These are phyloP conservation scores for Clupea harengus DNA, from an alignment of 2,113 vertebrate species.

Conservation along the genomic window DNA sequence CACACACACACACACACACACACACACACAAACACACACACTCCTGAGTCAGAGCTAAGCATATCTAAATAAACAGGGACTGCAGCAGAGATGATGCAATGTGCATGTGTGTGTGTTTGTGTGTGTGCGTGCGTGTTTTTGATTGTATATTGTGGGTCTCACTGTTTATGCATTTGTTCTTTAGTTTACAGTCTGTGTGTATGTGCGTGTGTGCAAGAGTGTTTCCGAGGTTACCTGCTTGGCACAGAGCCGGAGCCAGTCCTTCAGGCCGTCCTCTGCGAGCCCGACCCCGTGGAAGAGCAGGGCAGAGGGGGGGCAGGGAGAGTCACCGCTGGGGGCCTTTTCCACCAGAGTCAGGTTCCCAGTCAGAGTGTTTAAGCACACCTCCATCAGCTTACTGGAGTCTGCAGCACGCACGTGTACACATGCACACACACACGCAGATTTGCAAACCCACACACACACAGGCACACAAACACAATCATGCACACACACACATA, in stretches of 20 bases:
- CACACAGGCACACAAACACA: neutral
- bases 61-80: neutral
- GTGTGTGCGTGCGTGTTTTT: neutral
- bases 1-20: slow-evolving; percentile 1
- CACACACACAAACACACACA: neutral
- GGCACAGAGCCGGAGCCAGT: slow-evolving; percentile 88
- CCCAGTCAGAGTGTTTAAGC: slow-evolving; percentile 81
- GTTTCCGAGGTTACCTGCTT: slow-evolving; percentile 78
- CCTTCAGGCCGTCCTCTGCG: slow-evolving; percentile 84
- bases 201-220: neutral
- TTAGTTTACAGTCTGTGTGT: neutral
- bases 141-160: neutral
- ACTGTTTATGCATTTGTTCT: neutral
- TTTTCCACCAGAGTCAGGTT: slow-evolving; percentile 73
- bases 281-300: slow-evolving; percentile 85
- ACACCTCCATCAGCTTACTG: slow-evolving; percentile 80
- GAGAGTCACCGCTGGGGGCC: slow-evolving; percentile 51
- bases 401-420: slow-evolving; percentile 73
- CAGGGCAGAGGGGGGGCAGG: slow-evolving; percentile 75
- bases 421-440: slow-evolving; percentile 27
- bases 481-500: slow-evolving; percentile 2
- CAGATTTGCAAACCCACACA: neutral
- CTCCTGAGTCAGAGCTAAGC: slow-evolving; percentile 7
- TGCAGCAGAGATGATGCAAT: neutral
- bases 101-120: neutral